These are phyloP conservation scores for Drosophila equinoxialis DNA, from an alignment of 1,140 invertebrate species.

Conservation along the genomic window DNA sequence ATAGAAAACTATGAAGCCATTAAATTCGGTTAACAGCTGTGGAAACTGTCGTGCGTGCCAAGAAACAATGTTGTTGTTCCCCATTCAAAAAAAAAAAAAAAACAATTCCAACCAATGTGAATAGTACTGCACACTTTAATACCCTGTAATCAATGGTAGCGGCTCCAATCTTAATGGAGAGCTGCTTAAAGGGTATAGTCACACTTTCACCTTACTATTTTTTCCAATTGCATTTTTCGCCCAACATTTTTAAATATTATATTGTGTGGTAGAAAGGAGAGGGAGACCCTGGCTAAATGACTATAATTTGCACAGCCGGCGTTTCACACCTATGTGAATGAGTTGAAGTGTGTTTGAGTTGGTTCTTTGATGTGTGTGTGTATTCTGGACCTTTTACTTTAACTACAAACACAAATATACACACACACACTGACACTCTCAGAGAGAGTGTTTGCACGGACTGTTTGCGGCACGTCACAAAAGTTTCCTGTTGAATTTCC, in stretches of 20 bases:
- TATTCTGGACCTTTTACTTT: conserved; percentile 55
- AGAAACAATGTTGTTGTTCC: conserved; percentile 40
- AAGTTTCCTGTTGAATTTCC: conserved; percentile 79
- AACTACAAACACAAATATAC: conserved; percentile 38
- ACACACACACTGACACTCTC: conserved; percentile 1
- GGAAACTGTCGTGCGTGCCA: conserved; percentile 41
- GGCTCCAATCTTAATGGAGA: too few relatives aligned
- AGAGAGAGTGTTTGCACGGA: conserved; percentile 53
- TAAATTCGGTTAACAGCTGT: conserved; percentile 5
- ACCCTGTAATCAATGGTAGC: background rate
- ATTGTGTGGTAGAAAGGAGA: background rate
- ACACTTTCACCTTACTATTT: background rate
- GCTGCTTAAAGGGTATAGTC: background rate
- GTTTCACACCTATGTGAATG: conserved; percentile 51
- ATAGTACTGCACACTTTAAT: background rate
- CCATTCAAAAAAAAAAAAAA: background rate
- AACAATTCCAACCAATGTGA: background rate
- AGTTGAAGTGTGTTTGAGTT: conserved; percentile 14
- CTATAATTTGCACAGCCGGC: conserved; percentile 59
- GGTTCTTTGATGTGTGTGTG: conserved; percentile 11
- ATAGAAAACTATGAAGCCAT: conserved; percentile 7
- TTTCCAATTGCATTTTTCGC: conserved; percentile 14
- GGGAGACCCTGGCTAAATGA: conserved; percentile 47
- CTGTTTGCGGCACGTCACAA: conserved; percentile 77
- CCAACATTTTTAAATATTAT: conserved; percentile 46